These are phyloP conservation scores for Drosophila melanogaster DNA, from an alignment of 1,140 invertebrate genomes.

Conservation along the genomic window Release_6_plus_ISO1_MT NC_004354.4:5756501-5757000, in stretches of 20 bases:
- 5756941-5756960: not conserved
- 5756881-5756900: not conserved
- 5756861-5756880: not conserved
- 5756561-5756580: conserved; percentile 10
- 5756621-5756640: not conserved
- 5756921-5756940: not conserved
- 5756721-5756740: not conserved
- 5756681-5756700: too few species aligned
- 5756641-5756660: not conserved
- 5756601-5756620: not conserved
- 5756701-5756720: too few species aligned
- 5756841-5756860: not conserved
- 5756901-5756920: not conserved
- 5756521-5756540: conserved; percentile 1
- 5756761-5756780: too few species aligned
- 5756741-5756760: not conserved
- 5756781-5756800: too few species aligned
- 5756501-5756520: too few species aligned
- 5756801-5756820: too few species aligned
- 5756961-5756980: not conserved
- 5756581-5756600: conserved; percentile 5
- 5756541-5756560: conserved; percentile 10
- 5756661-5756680: not conserved
- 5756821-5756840: not conserved
- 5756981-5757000: not conserved